Percentiles rank a stretch among this genome's conserved stretches.
Conservation (phyloP, 2,797 vertebrate species). For the Crocidura indochinensis region DNA sequence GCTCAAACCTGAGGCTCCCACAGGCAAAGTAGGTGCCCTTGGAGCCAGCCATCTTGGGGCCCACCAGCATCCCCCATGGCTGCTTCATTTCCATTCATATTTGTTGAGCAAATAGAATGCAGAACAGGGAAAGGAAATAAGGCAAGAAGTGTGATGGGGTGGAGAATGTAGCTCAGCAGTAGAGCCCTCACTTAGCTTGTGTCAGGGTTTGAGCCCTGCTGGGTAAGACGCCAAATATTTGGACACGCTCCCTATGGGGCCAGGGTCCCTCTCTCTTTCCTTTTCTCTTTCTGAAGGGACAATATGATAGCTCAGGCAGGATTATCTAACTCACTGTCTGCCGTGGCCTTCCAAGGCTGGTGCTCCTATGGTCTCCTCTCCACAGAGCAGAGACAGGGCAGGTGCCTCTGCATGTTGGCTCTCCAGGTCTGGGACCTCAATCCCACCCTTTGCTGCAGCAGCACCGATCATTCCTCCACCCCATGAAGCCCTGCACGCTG, state of each 20-base stretch:
- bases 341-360: background rate
- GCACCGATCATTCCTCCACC: background rate
- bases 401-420: background rate
- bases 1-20: too few species aligned
- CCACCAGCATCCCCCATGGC: background rate
- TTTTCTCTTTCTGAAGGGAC: background rate
- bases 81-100: background rate
- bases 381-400: background rate
- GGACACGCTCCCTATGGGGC: accelerated
- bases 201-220: background rate
- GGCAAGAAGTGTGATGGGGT: background rate
- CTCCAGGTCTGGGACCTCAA: background rate
- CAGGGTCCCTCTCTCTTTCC: background rate
- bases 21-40: too few species aligned
- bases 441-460: background rate
- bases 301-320: background rate
- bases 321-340: background rate
- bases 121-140: background rate
- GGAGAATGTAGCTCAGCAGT: too few species aligned
- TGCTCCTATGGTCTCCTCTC: too few species aligned
- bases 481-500: background rate
- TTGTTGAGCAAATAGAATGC: background rate
- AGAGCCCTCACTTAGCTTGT: too few species aligned
- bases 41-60: too few species aligned
- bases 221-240: background rate